A percentile compares a stretch with the other conserved stretches of the same genome.
Evolutionary conservation across 2,113 vertebrate species (phyloP).

Genomic region (Catharus fuscescens): DNA sequence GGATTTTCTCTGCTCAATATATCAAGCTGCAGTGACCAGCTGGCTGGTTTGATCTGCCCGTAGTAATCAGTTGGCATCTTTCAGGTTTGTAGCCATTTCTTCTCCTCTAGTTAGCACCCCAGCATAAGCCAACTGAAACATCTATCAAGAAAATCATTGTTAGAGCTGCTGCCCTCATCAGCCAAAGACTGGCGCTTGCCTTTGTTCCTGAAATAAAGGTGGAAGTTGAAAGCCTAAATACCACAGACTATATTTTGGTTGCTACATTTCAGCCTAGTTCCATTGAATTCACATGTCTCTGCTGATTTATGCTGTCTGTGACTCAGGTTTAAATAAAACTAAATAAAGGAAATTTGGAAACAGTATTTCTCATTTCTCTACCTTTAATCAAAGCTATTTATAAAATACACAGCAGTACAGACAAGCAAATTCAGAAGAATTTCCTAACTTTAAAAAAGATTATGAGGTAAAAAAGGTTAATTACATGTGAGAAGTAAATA

Average conservation of each 20-base stretch:
- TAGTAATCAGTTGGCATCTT: constrained; percentile 60
- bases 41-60: constrained; percentile 54
- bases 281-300: constrained; percentile 10
- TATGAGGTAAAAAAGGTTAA: neutral
- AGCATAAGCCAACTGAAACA: constrained; percentile 54
- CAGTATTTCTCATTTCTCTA: neutral
- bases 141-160: constrained; percentile 66
- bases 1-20: constrained; percentile 70
- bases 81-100: constrained; percentile 57
- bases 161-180: constrained; percentile 43
- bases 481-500: neutral
- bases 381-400: neutral
- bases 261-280: constrained; percentile 34
- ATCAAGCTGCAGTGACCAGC: constrained; percentile 54
- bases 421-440: neutral
- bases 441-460: neutral
- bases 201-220: constrained; percentile 65
- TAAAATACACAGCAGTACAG: neutral
- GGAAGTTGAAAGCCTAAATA: constrained; percentile 59
- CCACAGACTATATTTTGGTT: constrained; percentile 44
- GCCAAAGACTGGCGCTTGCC: constrained; percentile 13
- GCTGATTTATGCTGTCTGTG: constrained; percentile 47
- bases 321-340: neutral
- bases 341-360: neutral
- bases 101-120: constrained; percentile 39